Conservation (phyloP, 2,888 invertebrate species). For the Cinara cedri region DNA sequence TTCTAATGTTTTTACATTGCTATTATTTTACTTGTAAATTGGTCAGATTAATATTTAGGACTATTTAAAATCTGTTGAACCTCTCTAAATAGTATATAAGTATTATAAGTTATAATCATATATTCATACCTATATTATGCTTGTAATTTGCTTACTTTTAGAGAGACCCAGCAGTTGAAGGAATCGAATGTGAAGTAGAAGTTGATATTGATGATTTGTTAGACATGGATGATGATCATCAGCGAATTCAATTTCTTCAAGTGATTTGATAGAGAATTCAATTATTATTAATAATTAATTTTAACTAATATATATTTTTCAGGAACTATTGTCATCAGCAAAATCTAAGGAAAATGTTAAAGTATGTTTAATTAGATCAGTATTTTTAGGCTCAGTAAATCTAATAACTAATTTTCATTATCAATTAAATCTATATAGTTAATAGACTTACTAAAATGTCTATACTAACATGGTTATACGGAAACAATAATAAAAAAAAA, state of each 20-base stretch:
- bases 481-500: too few species aligned
- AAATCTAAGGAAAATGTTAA: conserved; percentile 51
- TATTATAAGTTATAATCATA: not conserved
- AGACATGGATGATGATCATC: conserved; percentile 90
- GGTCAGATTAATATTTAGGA: too few species aligned
- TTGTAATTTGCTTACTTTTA: conserved; percentile 39
- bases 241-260: conserved; percentile 80
- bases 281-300: not conserved
- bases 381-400: not conserved
- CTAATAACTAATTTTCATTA: too few species aligned
- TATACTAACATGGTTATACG: too few species aligned
- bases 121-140: not conserved
- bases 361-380: conserved; percentile 60
- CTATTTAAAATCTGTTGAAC: too few species aligned
- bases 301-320: conserved; percentile 11
- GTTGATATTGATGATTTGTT: conserved; percentile 94
- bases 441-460: too few species aligned
- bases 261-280: conserved; percentile 64
- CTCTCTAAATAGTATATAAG: too few species aligned
- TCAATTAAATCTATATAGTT: too few species aligned
- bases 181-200: conserved; percentile 74
- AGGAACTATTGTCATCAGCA: conserved; percentile 45
- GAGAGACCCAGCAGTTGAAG: conserved; percentile 65
- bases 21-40: not conserved
- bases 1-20: not conserved